Conservation (phyloP, 2,113 vertebrate genomes). For the Eurypyga helias region DNA sequence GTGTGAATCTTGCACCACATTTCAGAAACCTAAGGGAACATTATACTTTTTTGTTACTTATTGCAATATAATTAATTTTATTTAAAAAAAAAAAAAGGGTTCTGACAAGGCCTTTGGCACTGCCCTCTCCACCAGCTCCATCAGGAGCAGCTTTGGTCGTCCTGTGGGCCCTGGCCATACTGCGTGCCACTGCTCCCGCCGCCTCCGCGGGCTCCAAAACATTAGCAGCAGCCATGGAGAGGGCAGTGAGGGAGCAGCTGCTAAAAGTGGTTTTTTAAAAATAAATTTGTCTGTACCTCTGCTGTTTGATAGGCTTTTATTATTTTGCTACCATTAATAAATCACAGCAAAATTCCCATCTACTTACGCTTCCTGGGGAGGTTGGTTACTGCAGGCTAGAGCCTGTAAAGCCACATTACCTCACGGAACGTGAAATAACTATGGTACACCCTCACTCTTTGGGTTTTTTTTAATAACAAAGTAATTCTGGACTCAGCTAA, state of each 20-base stretch:
- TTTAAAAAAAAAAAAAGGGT: not conserved
- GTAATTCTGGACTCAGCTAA: not conserved
- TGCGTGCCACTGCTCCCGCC: not conserved
- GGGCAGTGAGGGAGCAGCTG: conserved; percentile 42
- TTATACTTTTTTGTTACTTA: conserved; percentile 11
- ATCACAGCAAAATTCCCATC: not conserved
- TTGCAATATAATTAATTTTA: not conserved
- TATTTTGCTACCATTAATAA: conserved; percentile 19
- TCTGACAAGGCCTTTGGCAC: conserved; percentile 25
- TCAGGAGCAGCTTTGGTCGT: not conserved
- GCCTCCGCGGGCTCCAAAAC: rapidly evolving
- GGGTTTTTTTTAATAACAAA: not conserved
- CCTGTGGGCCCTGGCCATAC: rapidly evolving
- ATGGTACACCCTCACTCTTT: not conserved
- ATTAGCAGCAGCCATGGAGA: not conserved
- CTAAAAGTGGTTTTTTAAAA: not conserved
- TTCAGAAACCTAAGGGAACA: conserved; percentile 6
- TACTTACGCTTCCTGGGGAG: not conserved
- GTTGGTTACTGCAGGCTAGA: not conserved
- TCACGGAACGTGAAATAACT: not conserved
- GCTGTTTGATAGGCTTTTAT: conserved; percentile 30
- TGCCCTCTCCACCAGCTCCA: conserved; percentile 5
- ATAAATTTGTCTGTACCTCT: not conserved
- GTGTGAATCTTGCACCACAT: not conserved
- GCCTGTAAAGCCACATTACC: not conserved